Base-by-base conservation (phyloP, 2,888 invertebrate species). In the Xestia rhomboidea region DNA sequence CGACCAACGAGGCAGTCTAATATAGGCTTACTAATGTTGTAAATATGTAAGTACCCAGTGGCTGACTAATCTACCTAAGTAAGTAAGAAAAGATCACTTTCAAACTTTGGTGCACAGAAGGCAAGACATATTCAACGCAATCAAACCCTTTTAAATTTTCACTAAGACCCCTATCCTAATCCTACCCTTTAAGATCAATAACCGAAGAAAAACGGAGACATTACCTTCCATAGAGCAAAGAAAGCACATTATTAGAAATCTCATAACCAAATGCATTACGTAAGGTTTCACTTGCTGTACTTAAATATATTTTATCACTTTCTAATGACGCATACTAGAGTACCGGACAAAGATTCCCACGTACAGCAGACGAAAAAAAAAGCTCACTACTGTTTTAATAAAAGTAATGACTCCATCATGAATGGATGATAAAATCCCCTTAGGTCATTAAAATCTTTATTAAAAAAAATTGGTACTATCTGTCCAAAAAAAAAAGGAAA, bases 271-370 rank as follows among this genome's bases (percentile, higher is more conserved):
- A 73, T 75, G 71, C 69, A 76, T 87, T 83, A 81, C 68, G 69
- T 84, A 85, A 88, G 73, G 71, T 79, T 83, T 82, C 79, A 86
- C 87, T 82, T 73, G 76, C 66, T 44, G 81, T 78, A 81, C 83
- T 85, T 84, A 77, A 84, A 89, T 85, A 87, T 87, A 89, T 91
- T 91, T 87, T 88, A 90, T 91, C 87, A 90, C 90, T 91, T 92
- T 92, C 91, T 90, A 91, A 91, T 86, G 89, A 88, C 88, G 85
- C 81, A 79, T 64, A 62, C 62, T n/a, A 27, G n/a, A 64, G n/a
- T 41, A 38, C 73, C 75, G 71, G 82, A 71, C 69, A 74, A 83
- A 84, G 74, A 81, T 88, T 92, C 92, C 84, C 91, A 91, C 92
- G 90, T 54, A 44, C 64, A 80, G 64, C 54, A 78, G 64, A 78